These are phyloP conservation scores for Peromyscus melanophrys DNA, from an alignment of 2,797 vertebrate species.

Conservation along the genomic window DNA sequence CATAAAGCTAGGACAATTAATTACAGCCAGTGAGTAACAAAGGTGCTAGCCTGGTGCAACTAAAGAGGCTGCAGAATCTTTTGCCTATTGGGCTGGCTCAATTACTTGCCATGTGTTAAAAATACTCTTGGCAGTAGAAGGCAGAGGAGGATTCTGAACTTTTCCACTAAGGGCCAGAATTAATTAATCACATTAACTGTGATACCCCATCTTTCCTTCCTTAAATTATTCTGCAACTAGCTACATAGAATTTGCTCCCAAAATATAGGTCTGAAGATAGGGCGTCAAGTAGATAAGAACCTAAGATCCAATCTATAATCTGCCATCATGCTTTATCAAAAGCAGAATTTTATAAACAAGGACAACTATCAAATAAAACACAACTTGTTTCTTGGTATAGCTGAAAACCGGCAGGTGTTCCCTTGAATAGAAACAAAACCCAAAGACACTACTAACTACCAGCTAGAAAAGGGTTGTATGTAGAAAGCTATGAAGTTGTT, in stretches of 20 bases:
- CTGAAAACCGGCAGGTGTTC: neutral
- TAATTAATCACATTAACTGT: neutral
- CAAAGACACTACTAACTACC: neutral
- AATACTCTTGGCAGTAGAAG: conserved; percentile 48
- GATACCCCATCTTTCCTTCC: neutral
- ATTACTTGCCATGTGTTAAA: neutral
- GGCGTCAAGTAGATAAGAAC: neutral
- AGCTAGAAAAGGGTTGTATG: conserved; percentile 8
- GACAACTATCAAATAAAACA: conserved; percentile 14
- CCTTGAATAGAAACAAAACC: conserved; percentile 39
- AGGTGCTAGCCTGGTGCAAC: neutral
- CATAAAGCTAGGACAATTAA: neutral
- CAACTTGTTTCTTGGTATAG: conserved; percentile 26
- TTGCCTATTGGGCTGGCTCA: neutral
- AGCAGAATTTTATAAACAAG: neutral
- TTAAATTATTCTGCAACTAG: neutral
- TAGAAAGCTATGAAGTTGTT: neutral
- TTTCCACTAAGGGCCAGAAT: neutral
- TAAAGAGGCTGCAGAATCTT: neutral
- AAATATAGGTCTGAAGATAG: neutral
- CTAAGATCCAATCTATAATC: neutral
- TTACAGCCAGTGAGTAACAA: neutral
- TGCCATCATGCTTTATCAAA: neutral
- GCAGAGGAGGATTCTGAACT: conserved; percentile 67
- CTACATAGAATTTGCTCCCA: neutral